Conservation (phyloP, 64 coral and sea anemone genomes). For the Stichodactyla helianthus region DNA sequence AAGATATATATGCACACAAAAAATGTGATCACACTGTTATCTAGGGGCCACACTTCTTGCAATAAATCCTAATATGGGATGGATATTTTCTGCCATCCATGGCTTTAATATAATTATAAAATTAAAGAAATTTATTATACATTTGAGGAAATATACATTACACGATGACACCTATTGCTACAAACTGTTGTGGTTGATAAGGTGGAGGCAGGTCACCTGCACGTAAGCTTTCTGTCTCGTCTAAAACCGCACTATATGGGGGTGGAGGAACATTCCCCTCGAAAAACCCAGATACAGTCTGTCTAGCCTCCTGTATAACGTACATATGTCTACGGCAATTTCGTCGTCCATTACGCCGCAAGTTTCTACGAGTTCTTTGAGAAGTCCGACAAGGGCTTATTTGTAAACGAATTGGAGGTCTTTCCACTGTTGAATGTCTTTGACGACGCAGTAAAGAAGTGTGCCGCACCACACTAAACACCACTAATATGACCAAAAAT, state of each 20-base stretch:
- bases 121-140: neutral
- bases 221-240: conserved; percentile 79
- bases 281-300: conserved; percentile 87
- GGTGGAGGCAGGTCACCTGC: conserved; percentile 75
- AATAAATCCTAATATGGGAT: too few species aligned
- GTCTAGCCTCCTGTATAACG: conserved; percentile 50
- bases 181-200: conserved; percentile 49
- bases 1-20: too few species aligned
- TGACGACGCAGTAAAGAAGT: conserved; percentile 58
- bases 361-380: conserved; percentile 49
- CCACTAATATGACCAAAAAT: conserved; percentile 84
- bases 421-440: conserved; percentile 62
- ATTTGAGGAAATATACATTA: conserved; percentile 20
- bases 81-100: neutral
- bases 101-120: conserved; percentile 19
- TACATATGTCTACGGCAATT: conserved; percentile 49
- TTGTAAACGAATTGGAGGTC: conserved; percentile 61
- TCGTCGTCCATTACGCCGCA: conserved; percentile 55
- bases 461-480: conserved; percentile 82
- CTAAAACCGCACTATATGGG: conserved; percentile 77
- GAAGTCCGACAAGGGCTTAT: conserved; percentile 43
- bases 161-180: conserved; percentile 78
- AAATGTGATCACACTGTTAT: too few species aligned
- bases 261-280: conserved; percentile 89
- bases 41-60: too few species aligned